phyloP scores from a whole-genome alignment of 1,140 invertebrate species.

The Chrysopa pallens region DNA sequence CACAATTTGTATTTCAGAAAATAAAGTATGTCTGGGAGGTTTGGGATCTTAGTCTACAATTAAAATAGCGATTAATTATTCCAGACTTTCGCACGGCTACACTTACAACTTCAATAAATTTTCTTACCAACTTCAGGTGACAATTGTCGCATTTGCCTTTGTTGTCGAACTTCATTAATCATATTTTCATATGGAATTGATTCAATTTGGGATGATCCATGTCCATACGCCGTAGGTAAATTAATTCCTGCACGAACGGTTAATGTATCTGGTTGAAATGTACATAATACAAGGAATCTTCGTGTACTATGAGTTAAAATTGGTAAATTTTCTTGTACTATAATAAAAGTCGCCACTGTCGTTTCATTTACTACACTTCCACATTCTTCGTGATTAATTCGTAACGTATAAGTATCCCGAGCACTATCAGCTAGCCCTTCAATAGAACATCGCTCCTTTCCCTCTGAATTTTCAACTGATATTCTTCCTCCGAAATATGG shows the following conservation, averaged over 20 bases:
- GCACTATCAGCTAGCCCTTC: slow-evolving; percentile 42
- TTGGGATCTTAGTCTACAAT: no score
- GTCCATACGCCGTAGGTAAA: slow-evolving; percentile 20
- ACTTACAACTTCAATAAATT: no score
- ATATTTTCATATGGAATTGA: not conserved
- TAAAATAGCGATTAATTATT: no score
- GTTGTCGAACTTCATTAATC: not conserved
- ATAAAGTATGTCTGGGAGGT: no score
- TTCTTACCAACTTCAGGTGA: no score
- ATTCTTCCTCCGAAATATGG: slow-evolving; percentile 58
- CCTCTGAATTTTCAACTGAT: slow-evolving; percentile 45
- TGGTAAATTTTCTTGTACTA: slow-evolving; percentile 62
- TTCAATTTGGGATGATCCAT: not conserved
- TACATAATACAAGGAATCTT: slow-evolving; percentile 58
- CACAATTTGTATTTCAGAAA: no score
- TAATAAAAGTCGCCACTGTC: slow-evolving; percentile 56
- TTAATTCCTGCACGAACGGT: slow-evolving; percentile 56
- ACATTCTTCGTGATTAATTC: slow-evolving; percentile 54
- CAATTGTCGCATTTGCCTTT: not conserved
- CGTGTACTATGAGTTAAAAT: slow-evolving; percentile 65
- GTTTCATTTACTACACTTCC: slow-evolving; percentile 55
- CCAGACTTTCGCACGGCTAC: no score
- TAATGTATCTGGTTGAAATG: slow-evolving; percentile 58
- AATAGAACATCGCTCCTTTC: slow-evolving; percentile 36
- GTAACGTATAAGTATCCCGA: slow-evolving; percentile 46